A percentile compares a stretch with the other conserved stretches of the same genome.
These are phyloP conservation scores for Macrocentrus cingulum DNA, from an alignment of 1,140 invertebrate species.

Conservation along the genomic window DNA sequence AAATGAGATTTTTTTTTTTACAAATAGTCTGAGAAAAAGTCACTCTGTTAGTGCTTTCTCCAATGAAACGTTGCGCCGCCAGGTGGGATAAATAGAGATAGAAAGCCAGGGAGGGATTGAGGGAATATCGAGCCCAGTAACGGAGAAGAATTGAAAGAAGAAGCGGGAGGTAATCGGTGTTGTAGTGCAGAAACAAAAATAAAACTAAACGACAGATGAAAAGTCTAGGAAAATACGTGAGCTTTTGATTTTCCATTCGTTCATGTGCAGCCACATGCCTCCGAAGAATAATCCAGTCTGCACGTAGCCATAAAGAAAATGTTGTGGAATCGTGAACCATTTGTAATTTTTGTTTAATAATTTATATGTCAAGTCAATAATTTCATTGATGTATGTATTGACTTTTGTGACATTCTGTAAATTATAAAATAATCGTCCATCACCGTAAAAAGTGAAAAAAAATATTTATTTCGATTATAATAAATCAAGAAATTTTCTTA, in stretches of 20 bases:
- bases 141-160: neutral
- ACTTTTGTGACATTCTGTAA: no score
- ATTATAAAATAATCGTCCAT: no score
- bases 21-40: conserved; percentile 1
- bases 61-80: neutral
- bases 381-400: no score
- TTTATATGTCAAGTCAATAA: no score
- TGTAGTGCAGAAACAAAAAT: conserved; percentile 1
- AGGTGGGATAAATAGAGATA: conserved; percentile 11
- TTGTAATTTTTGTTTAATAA: no score
- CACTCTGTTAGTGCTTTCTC: neutral
- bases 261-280: neutral
- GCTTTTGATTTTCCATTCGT: neutral
- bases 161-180: neutral
- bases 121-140: neutral
- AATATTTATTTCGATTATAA: no score
- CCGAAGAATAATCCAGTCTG: no score
- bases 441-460: no score
- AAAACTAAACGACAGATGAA: neutral
- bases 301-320: no score
- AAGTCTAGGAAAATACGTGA: neutral
- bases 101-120: neutral
- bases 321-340: no score
- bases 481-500: no score
- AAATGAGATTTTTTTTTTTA: neutral